These are phyloP conservation scores for Psephotus haematonotus DNA, from an alignment of 2,113 vertebrate species.

Conservation along the genomic window DNA sequence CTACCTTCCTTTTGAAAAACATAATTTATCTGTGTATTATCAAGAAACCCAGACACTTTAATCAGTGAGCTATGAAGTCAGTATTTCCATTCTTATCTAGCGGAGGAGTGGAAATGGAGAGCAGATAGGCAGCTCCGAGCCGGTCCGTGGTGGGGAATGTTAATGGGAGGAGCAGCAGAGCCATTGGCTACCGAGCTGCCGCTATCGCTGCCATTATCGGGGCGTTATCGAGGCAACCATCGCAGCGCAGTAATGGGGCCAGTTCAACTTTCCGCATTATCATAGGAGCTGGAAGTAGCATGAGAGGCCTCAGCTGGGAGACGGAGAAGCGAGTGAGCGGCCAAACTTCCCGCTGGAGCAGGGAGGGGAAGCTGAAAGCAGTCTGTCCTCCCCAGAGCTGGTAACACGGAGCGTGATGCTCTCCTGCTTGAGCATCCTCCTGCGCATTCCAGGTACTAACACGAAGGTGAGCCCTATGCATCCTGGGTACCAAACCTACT, in stretches of 20 bases:
- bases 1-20: conserved; percentile 92
- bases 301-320: conserved; percentile 86
- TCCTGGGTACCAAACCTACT: background rate
- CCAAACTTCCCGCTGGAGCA: conserved; percentile 21
- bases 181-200: conserved; percentile 91
- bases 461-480: rapidly evolving
- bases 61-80: conserved; percentile 99
- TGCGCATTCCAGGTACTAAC: rapidly evolving
- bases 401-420: rapidly evolving
- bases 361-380: background rate
- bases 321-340: conserved; percentile 69
- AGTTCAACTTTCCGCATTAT: conserved; percentile 99
- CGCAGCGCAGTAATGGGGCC: conserved; percentile 98
- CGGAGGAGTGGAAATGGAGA: conserved; percentile 99
- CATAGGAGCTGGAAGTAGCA: conserved; percentile 95
- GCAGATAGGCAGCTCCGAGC: conserved; percentile 94
- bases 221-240: conserved; percentile 91
- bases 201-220: conserved; percentile 98
- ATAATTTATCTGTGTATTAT: conserved; percentile 99
- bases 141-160: conserved; percentile 98
- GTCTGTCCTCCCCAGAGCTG: background rate
- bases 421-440: rapidly evolving
- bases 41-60: conserved; percentile 99
- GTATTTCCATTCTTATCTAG: conserved; percentile 99
- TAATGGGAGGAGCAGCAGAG: conserved; percentile 90